phyloP scores from a whole-genome alignment of 2,113 vertebrate genomes.

The Atherinomorus stipes region DNA sequence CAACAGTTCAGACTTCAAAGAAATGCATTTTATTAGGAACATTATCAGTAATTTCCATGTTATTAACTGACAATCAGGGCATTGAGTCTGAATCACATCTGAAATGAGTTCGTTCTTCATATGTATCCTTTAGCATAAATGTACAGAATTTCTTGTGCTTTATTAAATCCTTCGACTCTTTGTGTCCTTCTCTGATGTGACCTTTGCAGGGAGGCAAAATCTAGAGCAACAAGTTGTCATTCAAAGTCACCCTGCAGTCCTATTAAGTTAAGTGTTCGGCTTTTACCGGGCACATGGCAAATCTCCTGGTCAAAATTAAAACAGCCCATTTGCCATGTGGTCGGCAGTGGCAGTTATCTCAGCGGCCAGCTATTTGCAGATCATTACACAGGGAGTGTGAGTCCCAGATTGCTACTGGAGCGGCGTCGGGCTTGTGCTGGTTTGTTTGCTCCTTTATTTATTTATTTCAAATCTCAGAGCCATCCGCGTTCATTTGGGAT shows the following conservation, averaged over 20 bases:
- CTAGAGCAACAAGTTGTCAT: constrained; percentile 48
- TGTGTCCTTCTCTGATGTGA: constrained; percentile 15
- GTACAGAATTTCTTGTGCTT: not conserved
- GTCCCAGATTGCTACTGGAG: constrained; percentile 70
- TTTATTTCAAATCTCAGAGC: constrained; percentile 78
- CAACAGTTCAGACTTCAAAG: constrained; percentile 3
- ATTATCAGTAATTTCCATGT: constrained; percentile 20
- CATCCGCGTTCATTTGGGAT: constrained; percentile 70
- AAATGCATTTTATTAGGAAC: not conserved
- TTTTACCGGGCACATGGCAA: constrained; percentile 60
- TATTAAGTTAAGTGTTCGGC: constrained; percentile 62
- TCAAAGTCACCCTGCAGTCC: constrained; percentile 53
- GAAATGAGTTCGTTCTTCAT: too few species aligned
- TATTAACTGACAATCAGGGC: constrained; percentile 17
- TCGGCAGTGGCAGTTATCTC: constrained; percentile 69
- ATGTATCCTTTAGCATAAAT: not conserved
- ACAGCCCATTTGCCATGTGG: constrained; percentile 69
- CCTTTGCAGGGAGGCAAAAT: constrained; percentile 7
- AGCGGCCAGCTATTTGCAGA: constrained; percentile 79
- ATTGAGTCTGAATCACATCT: not conserved
- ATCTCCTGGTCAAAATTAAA: constrained; percentile 57
- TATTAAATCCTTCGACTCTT: not conserved
- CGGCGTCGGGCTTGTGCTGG: constrained; percentile 51
- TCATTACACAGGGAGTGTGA: constrained; percentile 72
- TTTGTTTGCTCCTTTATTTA: constrained; percentile 81